Percentiles rank a stretch among this genome's conserved stretches.
Evolutionary conservation across 2,888 invertebrate species (phyloP).

Genomic region (Eulithis prunata): DNA sequence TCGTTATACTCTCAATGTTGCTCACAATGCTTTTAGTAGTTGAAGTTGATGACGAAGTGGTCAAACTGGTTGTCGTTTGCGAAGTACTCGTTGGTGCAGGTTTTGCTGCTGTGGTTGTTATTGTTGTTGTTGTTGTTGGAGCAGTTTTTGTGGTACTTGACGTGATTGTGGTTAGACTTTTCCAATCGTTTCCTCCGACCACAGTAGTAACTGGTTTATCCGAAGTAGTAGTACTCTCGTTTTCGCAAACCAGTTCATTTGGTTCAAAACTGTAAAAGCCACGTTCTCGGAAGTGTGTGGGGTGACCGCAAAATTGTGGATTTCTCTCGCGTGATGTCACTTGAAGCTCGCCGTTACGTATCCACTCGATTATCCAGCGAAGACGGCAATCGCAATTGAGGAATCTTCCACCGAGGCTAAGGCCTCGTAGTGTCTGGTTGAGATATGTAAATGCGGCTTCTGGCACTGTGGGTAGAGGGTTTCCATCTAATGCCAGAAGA

Average conservation of each 20-base stretch:
- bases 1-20: slow-evolving; percentile 54
- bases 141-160: slow-evolving; percentile 54
- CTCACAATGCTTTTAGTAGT: slow-evolving; percentile 49
- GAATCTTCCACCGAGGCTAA: slow-evolving; percentile 94
- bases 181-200: slow-evolving; percentile 52
- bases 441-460: slow-evolving; percentile 90
- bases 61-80: slow-evolving; percentile 36
- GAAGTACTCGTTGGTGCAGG: slow-evolving; percentile 19
- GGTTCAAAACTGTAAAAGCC: slow-evolving; percentile 95
- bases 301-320: slow-evolving; percentile 96
- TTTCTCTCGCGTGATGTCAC: slow-evolving; percentile 96
- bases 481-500: slow-evolving; percentile 94
- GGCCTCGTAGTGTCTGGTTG: slow-evolving; percentile 92
- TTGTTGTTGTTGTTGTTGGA: slow-evolving; percentile 48
- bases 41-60: slow-evolving; percentile 36
- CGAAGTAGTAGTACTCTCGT: slow-evolving; percentile 66
- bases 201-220: slow-evolving; percentile 54
- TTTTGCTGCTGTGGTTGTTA: slow-evolving; percentile 47
- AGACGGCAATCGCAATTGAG: slow-evolving; percentile 95
- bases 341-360: slow-evolving; percentile 93
- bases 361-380: slow-evolving; percentile 96
- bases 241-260: slow-evolving; percentile 87
- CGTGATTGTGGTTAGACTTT: slow-evolving; percentile 53
- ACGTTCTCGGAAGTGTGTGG: slow-evolving; percentile 90
- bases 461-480: slow-evolving; percentile 93